phyloP scores from a whole-genome alignment of 2,888 invertebrate species.

The Drosophila conformis region DNA sequence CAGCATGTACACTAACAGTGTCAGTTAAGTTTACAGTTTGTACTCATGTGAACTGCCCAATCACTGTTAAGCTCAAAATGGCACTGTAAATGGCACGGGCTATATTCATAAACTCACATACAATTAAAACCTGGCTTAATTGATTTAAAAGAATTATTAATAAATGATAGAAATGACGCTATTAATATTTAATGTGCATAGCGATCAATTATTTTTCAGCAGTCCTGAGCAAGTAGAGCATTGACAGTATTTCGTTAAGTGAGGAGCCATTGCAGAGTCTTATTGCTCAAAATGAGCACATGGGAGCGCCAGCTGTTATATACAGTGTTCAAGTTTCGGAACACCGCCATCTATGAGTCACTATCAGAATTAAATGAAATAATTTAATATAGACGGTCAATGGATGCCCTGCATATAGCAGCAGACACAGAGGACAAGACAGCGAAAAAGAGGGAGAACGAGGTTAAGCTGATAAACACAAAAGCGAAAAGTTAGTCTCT shows the following conservation, averaged over 20 bases:
- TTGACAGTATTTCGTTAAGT: not conserved
- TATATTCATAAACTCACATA: not conserved
- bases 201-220: not conserved
- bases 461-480: not conserved
- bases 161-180: too few relatives aligned
- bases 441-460: not conserved
- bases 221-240: not conserved
- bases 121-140: not conserved
- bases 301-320: constrained; percentile 5
- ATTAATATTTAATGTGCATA: not conserved
- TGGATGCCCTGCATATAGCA: constrained; percentile 4
- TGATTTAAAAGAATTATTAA: not conserved
- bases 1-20: constrained; percentile 5
- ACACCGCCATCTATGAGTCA: constrained; percentile 8
- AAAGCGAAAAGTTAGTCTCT: not conserved
- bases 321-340: not conserved
- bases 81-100: constrained; percentile 4
- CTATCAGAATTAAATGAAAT: fast-evolving
- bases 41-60: constrained; percentile 9
- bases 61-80: constrained; percentile 30
- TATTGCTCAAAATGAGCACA: not conserved
- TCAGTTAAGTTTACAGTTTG: constrained; percentile 24
- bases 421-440: not conserved
- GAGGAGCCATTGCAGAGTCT: not conserved
- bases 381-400: too few relatives aligned